Conservation (phyloP, 2,888 invertebrate species). For the Drosophila greeni region DNA sequence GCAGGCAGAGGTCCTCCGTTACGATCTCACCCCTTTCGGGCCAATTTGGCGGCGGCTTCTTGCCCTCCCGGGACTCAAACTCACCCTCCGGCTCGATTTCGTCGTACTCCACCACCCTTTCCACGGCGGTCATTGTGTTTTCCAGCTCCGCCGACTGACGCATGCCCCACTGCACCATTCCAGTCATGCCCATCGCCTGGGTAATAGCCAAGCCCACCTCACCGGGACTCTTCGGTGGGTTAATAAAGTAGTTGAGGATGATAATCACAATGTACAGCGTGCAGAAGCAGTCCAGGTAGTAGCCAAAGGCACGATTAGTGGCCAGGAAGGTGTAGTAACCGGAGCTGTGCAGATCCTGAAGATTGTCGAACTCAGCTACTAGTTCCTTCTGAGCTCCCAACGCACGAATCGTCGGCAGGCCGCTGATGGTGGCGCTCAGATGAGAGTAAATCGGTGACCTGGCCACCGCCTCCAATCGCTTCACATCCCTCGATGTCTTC, state of each 20-base stretch:
- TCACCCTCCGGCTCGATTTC: constrained; percentile 79
- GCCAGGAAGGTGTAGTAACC: constrained; percentile 94
- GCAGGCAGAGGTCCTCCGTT: constrained; percentile 84
- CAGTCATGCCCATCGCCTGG: constrained; percentile 87
- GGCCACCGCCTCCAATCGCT: constrained; percentile 87
- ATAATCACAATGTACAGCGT: constrained; percentile 91
- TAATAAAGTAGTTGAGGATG: constrained; percentile 89
- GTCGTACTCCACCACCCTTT: constrained; percentile 86
- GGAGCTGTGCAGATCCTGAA: constrained; percentile 91
- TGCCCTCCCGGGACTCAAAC: constrained; percentile 83
- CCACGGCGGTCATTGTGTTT: constrained; percentile 93
- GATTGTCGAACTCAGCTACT: constrained; percentile 87
- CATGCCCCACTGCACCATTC: constrained; percentile 88
- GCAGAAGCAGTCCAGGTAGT: constrained; percentile 93
- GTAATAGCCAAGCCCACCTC: constrained; percentile 89
- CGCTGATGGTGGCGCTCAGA: constrained; percentile 92
- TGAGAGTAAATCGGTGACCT: constrained; percentile 96
- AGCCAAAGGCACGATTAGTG: constrained; percentile 94
- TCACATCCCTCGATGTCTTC: constrained; percentile 88
- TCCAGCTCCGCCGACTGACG: constrained; percentile 92
- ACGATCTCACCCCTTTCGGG: constrained; percentile 84
- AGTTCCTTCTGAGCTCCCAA: constrained; percentile 89
- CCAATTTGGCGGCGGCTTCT: constrained; percentile 85
- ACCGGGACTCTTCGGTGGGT: constrained; percentile 83
- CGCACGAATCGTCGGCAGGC: constrained; percentile 93